phyloP scores from a whole-genome alignment of 2,888 invertebrate genomes.

The Sminthurinus aureus region DNA sequence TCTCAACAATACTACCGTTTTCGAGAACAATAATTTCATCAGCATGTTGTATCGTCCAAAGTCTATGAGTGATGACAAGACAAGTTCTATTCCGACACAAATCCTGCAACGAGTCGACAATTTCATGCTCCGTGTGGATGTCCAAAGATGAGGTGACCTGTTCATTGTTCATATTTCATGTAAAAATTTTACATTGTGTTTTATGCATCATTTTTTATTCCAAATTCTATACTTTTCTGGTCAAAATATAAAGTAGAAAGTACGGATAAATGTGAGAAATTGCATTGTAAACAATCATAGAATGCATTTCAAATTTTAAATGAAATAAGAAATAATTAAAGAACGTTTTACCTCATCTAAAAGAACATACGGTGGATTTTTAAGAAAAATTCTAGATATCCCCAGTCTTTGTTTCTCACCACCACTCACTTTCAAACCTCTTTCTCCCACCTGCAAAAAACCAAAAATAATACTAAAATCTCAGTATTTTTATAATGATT shows the following conservation, averaged over 20 bases:
- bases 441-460: slow-evolving; percentile 79
- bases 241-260: no score
- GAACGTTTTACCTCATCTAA: background rate
- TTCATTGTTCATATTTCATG: no score
- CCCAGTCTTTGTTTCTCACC: slow-evolving; percentile 93
- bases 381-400: slow-evolving; percentile 92
- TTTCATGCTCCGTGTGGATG: background rate
- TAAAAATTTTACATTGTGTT: no score
- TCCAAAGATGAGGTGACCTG: background rate
- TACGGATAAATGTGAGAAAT: background rate
- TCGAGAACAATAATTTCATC: slow-evolving; percentile 66
- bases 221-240: no score
- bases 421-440: slow-evolving; percentile 92
- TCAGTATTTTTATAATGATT: no score
- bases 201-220: no score
- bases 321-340: background rate
- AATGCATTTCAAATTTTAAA: background rate
- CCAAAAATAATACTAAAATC: no score
- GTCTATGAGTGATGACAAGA: slow-evolving; percentile 93
- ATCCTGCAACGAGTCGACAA: background rate
- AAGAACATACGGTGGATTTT: slow-evolving; percentile 63
- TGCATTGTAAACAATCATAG: background rate
- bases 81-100: slow-evolving; percentile 75
- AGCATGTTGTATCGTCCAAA: slow-evolving; percentile 69
- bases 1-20: slow-evolving; percentile 65